A percentile compares a stretch with the other conserved stretches of the same genome.
Conservation (phyloP, 2,113 vertebrate genomes). For the Prinia subflava region DNA sequence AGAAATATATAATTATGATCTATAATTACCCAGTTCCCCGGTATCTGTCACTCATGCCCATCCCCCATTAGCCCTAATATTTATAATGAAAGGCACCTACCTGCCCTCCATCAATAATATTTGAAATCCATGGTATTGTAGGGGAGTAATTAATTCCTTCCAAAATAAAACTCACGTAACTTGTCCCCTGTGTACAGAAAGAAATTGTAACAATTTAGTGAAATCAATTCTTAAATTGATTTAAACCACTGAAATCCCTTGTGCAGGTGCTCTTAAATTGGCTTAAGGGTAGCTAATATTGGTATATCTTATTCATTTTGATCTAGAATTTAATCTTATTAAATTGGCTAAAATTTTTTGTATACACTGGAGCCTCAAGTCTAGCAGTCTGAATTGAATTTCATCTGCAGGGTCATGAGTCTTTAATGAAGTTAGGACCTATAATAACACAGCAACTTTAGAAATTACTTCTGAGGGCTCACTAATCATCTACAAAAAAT, state of each 20-base stretch:
- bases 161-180: not conserved
- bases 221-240: conserved; percentile 43
- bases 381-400: conserved; percentile 12
- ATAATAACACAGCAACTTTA: not conserved
- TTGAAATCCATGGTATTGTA: not conserved
- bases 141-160: not conserved
- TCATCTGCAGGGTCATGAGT: not conserved
- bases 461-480: not conserved
- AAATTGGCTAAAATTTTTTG: not conserved
- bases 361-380: not conserved
- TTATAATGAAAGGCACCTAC: not conserved
- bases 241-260: conserved; percentile 16
- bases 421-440: not conserved
- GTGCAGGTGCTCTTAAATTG: conserved; percentile 2
- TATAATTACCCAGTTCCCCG: not conserved
- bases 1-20: not conserved
- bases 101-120: not conserved
- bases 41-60: not conserved
- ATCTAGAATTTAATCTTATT: conserved; percentile 23
- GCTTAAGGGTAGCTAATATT: not conserved
- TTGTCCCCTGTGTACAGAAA: not conserved
- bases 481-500: not conserved
- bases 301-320: conserved; percentile 10
- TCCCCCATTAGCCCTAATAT: not conserved
- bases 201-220: not conserved